Evolutionary conservation across 2,888 invertebrate genomes (phyloP), one percentile per base, ranked within the genome.

Genomic region (Cataglyphis livida): DNA sequence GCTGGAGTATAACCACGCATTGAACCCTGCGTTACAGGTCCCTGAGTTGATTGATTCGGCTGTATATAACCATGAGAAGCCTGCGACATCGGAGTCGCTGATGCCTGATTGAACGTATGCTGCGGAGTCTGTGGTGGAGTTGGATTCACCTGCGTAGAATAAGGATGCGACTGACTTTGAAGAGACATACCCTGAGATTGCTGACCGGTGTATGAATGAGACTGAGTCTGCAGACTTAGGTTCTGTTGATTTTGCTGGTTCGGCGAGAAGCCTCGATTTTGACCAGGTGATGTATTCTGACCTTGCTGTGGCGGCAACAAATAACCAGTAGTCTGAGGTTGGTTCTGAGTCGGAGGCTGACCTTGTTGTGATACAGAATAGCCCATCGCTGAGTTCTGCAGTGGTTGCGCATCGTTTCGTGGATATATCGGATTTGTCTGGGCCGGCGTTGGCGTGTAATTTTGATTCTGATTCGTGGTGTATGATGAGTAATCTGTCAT

Each of bases 401-500:
- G 66, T 9, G 91, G 75, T 51, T 91, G 91, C 38, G 82, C 88
- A 38, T 92, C 92, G 18, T 89, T 84, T 75, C 90, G 88, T 9
- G 91, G 85, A 82, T 94, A 93, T 48, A 92, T 89, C n/a, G 90
- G 86, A 74, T 90, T 91, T n/a, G 87, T 75, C 83, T 92, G 92
- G 71, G 83, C 9, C 12, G 78, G 44, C 4, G 89, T 10, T 15
- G 92, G 82, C 68, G 86, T 83, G 51, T 93, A 94, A 84, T 86
- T 90, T 78, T 92, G 93, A 28, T 89, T 65, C 41, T 92, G 92
- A 88, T 91, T 94, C 6, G 88, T 54, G 1, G 89, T 85, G 64
- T 93, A 94, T 15, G 91, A 68, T 1, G 91, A 86, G 65, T 93
- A 94, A 82, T 94, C 94, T 18, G 89, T 82, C 35, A 93, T 89